phyloP scores from a whole-genome alignment of 2,797 vertebrate genomes.

The Dipus sagitta region DNA sequence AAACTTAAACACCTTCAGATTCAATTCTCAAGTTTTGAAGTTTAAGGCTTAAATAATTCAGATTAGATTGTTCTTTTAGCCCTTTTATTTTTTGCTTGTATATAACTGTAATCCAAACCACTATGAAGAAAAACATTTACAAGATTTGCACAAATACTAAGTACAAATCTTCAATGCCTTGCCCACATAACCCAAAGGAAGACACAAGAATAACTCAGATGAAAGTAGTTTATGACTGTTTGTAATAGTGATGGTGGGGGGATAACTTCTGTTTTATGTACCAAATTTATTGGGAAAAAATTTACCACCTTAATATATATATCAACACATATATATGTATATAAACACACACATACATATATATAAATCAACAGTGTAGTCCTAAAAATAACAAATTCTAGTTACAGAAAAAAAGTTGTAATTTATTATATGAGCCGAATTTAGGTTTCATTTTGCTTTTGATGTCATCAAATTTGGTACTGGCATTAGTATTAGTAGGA shows the following conservation, averaged over 20 bases:
- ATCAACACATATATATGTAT: no score
- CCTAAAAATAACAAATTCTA: neutral
- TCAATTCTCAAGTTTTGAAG: slow-evolving; percentile 23
- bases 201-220: slow-evolving; percentile 50
- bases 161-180: neutral
- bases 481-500: neutral
- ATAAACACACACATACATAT: no score
- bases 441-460: neutral
- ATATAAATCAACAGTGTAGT: neutral
- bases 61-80: neutral
- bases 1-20: slow-evolving; percentile 19
- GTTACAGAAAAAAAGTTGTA: neutral
- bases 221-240: neutral
- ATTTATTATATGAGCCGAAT: neutral
- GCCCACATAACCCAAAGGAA: slow-evolving; percentile 3
- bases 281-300: neutral
- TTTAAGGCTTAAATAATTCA: slow-evolving; percentile 24
- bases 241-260: neutral
- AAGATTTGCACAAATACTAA: neutral
- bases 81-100: neutral
- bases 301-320: neutral
- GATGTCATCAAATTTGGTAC: neutral
- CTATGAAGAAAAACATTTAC: neutral
- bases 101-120: neutral
- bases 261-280: neutral